phyloP scores from a whole-genome alignment of 2,797 vertebrate genomes.

The Lithobates pipiens region DNA sequence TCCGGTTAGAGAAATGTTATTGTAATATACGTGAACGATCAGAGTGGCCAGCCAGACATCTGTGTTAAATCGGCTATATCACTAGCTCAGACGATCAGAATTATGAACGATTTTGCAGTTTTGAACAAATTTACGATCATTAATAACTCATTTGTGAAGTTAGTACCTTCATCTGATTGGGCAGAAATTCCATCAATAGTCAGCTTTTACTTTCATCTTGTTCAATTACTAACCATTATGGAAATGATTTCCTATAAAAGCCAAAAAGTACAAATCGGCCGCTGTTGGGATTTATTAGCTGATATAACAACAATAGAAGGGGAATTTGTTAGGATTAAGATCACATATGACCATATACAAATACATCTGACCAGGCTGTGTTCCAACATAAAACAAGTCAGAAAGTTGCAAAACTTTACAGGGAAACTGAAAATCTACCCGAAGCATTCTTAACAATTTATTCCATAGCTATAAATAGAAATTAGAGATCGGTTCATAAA shows the following conservation, averaged over 20 bases:
- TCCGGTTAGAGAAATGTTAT: too few species aligned
- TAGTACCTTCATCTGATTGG: background rate
- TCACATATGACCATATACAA: background rate
- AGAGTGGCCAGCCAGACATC: too few species aligned
- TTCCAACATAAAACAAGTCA: background rate
- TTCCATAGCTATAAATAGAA: background rate
- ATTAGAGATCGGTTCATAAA: slow-evolving; percentile 9
- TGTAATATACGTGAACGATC: too few species aligned
- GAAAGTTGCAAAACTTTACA: background rate
- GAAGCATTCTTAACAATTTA: background rate
- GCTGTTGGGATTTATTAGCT: background rate
- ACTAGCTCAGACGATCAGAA: too few species aligned
- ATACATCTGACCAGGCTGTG: background rate
- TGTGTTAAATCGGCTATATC: too few species aligned
- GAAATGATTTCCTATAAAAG: background rate
- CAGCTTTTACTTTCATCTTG: background rate
- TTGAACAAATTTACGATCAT: background rate
- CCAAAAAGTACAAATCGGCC: too few species aligned
- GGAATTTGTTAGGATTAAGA: background rate
- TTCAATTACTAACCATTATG: background rate
- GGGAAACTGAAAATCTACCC: background rate
- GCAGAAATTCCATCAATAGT: background rate
- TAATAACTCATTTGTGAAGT: background rate
- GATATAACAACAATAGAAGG: background rate
- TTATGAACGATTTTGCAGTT: too few species aligned